phyloP scores from a whole-genome alignment of 2,113 vertebrate species.

The Bubo bubo region DNA sequence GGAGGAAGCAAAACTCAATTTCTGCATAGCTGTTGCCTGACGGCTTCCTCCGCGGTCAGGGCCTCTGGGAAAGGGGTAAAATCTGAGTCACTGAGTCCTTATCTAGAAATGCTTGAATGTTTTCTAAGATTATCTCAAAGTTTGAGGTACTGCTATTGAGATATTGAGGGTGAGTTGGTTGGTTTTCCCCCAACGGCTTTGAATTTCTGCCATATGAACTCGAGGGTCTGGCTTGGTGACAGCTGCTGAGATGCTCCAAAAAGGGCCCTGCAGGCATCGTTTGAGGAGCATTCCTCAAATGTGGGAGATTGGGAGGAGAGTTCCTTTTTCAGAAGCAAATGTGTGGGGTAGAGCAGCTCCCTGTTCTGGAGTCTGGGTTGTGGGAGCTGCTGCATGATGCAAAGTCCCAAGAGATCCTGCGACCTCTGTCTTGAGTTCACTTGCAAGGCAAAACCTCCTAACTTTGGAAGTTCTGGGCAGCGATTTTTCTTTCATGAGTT shows the following conservation, averaged over 20 bases:
- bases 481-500: background rate
- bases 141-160: too few species aligned
- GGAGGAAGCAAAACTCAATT: constrained; percentile 8
- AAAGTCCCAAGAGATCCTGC: background rate
- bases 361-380: background rate
- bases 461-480: background rate
- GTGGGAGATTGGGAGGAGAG: background rate
- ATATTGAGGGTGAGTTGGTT: background rate
- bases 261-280: background rate
- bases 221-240: rapidly evolving
- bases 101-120: background rate
- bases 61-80: background rate
- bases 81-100: background rate
- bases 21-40: background rate
- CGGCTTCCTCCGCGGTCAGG: background rate
- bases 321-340: background rate
- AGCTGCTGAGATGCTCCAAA: background rate
- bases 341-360: background rate
- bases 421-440: background rate
- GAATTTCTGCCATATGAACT: rapidly evolving
- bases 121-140: background rate
- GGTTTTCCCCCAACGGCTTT: background rate
- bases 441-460: background rate
- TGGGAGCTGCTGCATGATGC: rapidly evolving
- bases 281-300: rapidly evolving